A percentile compares a stretch with the other conserved stretches of the same genome.
Evolutionary conservation across 2,888 invertebrate species (phyloP).

Genomic region (Conops quadrifasciatus): DNA sequence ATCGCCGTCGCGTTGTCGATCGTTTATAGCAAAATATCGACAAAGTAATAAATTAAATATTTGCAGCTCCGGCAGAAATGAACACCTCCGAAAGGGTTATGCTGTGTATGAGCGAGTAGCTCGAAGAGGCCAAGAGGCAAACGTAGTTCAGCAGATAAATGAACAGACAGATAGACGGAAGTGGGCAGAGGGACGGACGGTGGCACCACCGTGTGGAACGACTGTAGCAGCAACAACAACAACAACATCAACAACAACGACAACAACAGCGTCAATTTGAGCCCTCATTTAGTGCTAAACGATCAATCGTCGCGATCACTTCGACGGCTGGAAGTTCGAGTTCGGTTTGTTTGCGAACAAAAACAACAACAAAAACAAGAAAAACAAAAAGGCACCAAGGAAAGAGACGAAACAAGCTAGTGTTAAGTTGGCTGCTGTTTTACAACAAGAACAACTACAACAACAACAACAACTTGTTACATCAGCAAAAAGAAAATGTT

Average conservation of each 20-base stretch:
- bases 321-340: not conserved
- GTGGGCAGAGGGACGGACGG: not conserved
- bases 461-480: not conserved
- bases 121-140: no score
- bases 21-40: conserved; percentile 52
- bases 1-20: conserved; percentile 10
- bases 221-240: conserved; percentile 34
- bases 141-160: not conserved
- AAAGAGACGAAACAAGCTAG: not conserved
- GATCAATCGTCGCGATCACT: conserved; percentile 59
- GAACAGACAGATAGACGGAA: not conserved
- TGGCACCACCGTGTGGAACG: conserved; percentile 34
- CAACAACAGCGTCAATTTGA: conserved; percentile 29
- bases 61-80: conserved; percentile 49
- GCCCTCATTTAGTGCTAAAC: conserved; percentile 45
- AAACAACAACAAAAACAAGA: no score
- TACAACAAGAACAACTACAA: not conserved
- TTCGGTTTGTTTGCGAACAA: no score
- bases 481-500: conserved; percentile 26
- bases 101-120: no score
- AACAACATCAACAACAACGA: conserved; percentile 26
- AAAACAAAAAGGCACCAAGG: no score
- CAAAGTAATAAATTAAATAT: conserved; percentile 62
- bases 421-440: conserved; percentile 18
- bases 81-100: conserved; percentile 45